These are phyloP conservation scores for Nomada fabriciana DNA, from an alignment of 2,888 invertebrate species.

Conservation along the genomic window DNA sequence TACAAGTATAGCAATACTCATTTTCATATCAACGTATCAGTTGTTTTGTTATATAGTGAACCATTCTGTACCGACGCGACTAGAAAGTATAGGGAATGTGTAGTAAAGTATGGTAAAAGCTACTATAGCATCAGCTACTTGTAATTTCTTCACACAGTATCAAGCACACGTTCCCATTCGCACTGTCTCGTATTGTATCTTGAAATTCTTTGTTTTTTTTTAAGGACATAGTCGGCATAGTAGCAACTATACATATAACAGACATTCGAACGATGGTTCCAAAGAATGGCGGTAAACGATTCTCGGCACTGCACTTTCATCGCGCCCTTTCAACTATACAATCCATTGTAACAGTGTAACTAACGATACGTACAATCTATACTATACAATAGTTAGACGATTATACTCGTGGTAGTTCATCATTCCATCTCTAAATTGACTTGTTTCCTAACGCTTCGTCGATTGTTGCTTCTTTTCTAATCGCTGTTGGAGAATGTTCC, in stretches of 20 bases:
- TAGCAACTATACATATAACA: constrained; percentile 12
- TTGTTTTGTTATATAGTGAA: no score
- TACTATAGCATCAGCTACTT: no score
- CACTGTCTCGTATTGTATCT: no score
- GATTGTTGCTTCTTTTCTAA: constrained; percentile 6
- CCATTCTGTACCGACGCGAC: no score
- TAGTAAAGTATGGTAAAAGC: no score
- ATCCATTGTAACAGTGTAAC: constrained; percentile 40
- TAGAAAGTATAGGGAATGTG: no score
- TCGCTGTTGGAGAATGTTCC: constrained; percentile 12
- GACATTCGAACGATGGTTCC: constrained; percentile 11
- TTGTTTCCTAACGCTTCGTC: constrained; percentile 39
- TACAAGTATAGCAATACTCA: background rate
- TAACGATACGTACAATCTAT: constrained; percentile 48
- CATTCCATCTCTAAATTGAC: constrained; percentile 59
- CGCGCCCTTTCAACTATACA: constrained; percentile 29
- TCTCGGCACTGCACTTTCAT: constrained; percentile 3
- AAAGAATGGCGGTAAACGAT: constrained; percentile 28
- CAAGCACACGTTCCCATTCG: no score
- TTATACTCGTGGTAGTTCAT: constrained; percentile 51
- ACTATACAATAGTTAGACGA: constrained; percentile 59
- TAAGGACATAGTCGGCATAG: background rate
- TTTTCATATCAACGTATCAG: no score
- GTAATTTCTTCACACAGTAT: no score
- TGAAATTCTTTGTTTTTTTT: background rate